These are phyloP conservation scores for Nowickia ferox DNA, from an alignment of 2,888 invertebrate species.

Conservation along the genomic window DNA sequence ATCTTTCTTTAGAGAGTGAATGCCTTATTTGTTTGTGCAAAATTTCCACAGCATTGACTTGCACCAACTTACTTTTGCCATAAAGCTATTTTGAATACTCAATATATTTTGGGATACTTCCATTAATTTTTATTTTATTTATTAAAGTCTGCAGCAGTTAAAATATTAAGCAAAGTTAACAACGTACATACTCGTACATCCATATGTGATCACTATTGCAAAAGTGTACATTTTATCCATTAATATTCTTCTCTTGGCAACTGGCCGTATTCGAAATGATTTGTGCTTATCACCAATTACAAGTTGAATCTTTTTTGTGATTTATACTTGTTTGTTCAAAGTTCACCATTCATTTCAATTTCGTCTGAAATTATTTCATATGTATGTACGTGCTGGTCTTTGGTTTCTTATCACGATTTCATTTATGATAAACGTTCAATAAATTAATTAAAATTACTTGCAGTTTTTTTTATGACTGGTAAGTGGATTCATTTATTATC, in stretches of 20 bases:
- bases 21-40: background rate
- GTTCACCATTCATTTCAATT: constrained; percentile 21
- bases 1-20: background rate
- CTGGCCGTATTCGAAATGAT: constrained; percentile 3
- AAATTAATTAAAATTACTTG: constrained; percentile 3
- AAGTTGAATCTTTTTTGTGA: constrained; percentile 31
- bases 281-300: constrained; percentile 40
- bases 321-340: constrained; percentile 40
- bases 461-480: constrained; percentile 2
- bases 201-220: background rate
- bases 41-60: background rate
- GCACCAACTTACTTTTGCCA: background rate
- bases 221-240: constrained; percentile 18
- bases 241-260: background rate
- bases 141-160: background rate
- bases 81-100: background rate
- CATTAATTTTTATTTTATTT: constrained; percentile 1
- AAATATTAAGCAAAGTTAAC: background rate
- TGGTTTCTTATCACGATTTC: constrained; percentile 31
- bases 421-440: constrained; percentile 17
- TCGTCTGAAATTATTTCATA: background rate
- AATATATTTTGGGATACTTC: background rate
- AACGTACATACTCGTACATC: background rate
- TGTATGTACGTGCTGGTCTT: no score
- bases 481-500: constrained; percentile 13